Evolutionary conservation across 2,888 invertebrate species (phyloP).

Genomic region (Habrosyne pyritoides): DNA sequence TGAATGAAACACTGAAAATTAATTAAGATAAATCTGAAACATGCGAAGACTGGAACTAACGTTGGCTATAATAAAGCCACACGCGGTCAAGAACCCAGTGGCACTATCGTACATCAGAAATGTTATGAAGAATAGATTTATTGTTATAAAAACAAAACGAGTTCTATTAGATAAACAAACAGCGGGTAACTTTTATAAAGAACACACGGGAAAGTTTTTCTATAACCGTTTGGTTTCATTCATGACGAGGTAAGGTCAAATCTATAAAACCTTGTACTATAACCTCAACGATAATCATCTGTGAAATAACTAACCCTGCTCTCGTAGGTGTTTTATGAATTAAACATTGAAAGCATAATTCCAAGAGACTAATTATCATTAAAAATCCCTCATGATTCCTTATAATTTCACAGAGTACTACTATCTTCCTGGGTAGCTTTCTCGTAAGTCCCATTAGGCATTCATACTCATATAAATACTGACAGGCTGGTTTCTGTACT

Average conservation of each 20-base stretch:
- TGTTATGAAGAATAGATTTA: constrained; percentile 88
- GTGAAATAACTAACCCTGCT: no score
- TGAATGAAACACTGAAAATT: constrained; percentile 28
- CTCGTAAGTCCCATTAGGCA: no score
- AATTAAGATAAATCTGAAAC: constrained; percentile 16
- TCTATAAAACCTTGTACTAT: neutral
- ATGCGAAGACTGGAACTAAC: constrained; percentile 87
- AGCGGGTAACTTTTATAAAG: constrained; percentile 91
- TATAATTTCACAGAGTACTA: no score
- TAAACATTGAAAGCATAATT: no score
- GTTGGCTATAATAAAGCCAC: constrained; percentile 94
- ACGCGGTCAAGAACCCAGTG: constrained; percentile 90
- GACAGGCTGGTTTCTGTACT: no score
- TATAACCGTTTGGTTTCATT: constrained; percentile 91
- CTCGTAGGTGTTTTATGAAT: no score
- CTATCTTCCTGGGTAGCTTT: no score
- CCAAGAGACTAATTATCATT: no score
- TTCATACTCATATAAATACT: no score
- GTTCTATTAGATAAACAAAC: constrained; percentile 83
- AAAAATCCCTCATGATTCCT: no score
- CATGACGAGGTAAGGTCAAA: constrained; percentile 87
- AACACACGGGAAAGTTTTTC: constrained; percentile 93
- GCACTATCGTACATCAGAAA: constrained; percentile 87
- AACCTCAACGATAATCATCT: no score
- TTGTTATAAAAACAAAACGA: constrained; percentile 87